A percentile compares a stretch with the other conserved stretches of the same genome.
phyloP scores from a whole-genome alignment of 2,888 invertebrate species.

The Drosophila tripunctata region DNA sequence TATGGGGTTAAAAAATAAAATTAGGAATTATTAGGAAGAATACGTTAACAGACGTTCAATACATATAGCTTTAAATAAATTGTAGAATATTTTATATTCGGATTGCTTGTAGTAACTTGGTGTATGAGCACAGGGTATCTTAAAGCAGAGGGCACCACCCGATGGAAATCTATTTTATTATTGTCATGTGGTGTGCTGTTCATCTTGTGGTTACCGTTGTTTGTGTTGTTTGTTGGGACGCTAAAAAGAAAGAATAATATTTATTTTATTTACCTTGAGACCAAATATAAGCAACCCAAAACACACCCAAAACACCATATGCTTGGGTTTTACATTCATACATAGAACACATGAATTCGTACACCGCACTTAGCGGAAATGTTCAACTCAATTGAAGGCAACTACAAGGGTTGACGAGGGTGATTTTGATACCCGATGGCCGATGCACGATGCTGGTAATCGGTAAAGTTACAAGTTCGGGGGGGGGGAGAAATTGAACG shows the following conservation, averaged over 20 bases:
- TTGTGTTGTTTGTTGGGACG: conserved; percentile 42
- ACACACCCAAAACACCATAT: conserved; percentile 4
- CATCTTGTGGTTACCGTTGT: conserved; percentile 31
- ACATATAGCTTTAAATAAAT: too few relatives aligned
- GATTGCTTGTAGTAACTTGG: too few relatives aligned
- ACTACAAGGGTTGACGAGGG: conserved; percentile 14
- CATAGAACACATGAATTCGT: not conserved
- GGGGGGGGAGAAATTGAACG: not conserved
- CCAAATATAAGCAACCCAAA: not conserved
- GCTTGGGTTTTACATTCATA: not conserved
- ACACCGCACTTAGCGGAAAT: conserved; percentile 5
- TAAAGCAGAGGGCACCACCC: not conserved
- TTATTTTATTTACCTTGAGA: conserved; percentile 61
- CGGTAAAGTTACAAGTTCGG: too few relatives aligned
- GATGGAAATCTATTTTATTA: not conserved
- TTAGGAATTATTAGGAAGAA: too few relatives aligned
- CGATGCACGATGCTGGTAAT: conserved; percentile 1
- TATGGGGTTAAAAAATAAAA: too few relatives aligned
- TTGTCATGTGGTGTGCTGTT: conserved; percentile 27
- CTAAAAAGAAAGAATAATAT: conserved; percentile 55
- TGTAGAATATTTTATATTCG: too few relatives aligned
- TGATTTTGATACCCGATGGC: not conserved
- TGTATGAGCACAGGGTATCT: not conserved
- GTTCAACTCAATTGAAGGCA: conserved; percentile 3
- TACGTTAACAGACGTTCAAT: too few relatives aligned